Evolutionary conservation across 2,113 vertebrate species (phyloP), one percentile per base, ranked within the genome.

Genomic region (Larimichthys crocea): DNA sequence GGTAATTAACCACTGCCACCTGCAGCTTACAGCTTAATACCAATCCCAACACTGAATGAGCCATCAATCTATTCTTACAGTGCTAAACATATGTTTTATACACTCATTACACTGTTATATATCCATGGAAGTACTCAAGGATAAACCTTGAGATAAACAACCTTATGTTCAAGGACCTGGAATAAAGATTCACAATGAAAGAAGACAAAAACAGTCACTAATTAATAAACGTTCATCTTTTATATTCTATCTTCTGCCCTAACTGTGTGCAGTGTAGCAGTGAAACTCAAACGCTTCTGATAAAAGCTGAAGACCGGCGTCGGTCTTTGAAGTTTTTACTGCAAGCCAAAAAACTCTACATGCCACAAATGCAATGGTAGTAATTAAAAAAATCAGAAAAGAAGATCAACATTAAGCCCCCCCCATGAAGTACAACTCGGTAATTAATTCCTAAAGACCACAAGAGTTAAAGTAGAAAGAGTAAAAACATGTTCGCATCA

Each of bases 1-100:
- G 66, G 75, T 83, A 84, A 88, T 91, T 83, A 90, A 79, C 80
- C 66, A 26, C 50, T 20, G 80, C 55, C 82, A 74, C 56, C 63
- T 76, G 79, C 82, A 70, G 73, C 55, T 42, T 7, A 62, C 31
- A 59, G 70, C 69, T 63, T 40, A 16, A 76, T 8, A 44, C 56
- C 8, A 20, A 46, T 14, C 31, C 29, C 55, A 67, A 10, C 0
- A n/a, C 62, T 40, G 29, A 74, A 29, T 3, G 56, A 74, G 29
- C 22, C 26, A 31, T 61, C 0, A 10, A 11, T 46, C 42, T 3
- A 31, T 57, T 69, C 6, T 46, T 29, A 68, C 20, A 24, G 9
- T 4, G 9, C n/a, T 29, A 20, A 11, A 14, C 24, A 59, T 57
- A 29, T 17, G 12, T 50, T 40, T 10, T 75, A 73, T 26, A n/a